Conservation (phyloP, 2,888 invertebrate species). For the Argyresthia albistria region DNA sequence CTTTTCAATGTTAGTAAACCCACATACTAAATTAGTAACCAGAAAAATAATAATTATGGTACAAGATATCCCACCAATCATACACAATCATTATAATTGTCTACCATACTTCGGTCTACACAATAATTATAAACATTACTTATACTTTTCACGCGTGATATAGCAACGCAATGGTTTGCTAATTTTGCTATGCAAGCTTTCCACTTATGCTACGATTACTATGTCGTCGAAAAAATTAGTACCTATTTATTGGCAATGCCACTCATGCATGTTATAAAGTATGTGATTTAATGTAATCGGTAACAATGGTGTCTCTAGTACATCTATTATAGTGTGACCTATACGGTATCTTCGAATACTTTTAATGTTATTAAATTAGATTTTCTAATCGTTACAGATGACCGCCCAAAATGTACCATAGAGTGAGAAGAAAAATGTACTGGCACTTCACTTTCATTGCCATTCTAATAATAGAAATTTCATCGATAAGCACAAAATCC, state of each 20-base stretch:
- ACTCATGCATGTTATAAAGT: not conserved
- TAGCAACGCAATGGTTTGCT: conserved; percentile 7
- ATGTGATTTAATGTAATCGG: not conserved
- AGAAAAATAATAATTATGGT: too few relatives aligned
- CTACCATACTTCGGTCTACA: too few relatives aligned
- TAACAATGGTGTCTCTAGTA: too few relatives aligned
- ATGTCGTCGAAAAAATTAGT: not conserved
- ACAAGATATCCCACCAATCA: too few relatives aligned
- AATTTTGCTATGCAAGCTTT: conserved; percentile 6
- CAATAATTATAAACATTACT: conserved; percentile 3
- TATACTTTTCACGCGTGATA: conserved; percentile 4
- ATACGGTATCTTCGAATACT: too few relatives aligned
- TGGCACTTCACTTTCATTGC: conserved; percentile 29
- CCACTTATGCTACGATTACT: conserved; percentile 5
- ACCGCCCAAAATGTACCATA: conserved; percentile 39
- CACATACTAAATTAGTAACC: too few relatives aligned
- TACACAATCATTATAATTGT: too few relatives aligned
- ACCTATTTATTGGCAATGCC: not conserved
- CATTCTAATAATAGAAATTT: conserved; percentile 33
- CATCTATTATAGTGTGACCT: too few relatives aligned
- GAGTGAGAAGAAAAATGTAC: conserved; percentile 50
- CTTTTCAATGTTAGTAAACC: too few relatives aligned
- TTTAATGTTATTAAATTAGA: not conserved
- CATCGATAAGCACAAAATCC: conserved; percentile 26
- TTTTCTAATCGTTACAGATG: conserved; percentile 44